Conservation (phyloP, 2,113 vertebrate genomes). For the Halcyon senegalensis region DNA sequence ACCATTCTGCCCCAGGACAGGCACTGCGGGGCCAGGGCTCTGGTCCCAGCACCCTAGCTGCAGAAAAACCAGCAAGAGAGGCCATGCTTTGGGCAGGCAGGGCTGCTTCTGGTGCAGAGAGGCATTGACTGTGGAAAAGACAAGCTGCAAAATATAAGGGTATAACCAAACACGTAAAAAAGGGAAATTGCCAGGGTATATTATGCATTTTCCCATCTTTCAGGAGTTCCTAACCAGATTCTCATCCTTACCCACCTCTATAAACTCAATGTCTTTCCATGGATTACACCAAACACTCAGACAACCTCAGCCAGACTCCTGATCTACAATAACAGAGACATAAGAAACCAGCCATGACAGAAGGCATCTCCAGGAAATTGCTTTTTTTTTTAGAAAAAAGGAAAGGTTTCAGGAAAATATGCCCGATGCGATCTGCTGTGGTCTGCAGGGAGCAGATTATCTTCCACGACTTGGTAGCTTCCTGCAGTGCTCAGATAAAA, state of each 20-base stretch:
- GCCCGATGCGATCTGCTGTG: background rate
- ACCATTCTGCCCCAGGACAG: no score
- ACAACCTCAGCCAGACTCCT: background rate
- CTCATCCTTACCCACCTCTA: background rate
- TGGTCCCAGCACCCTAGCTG: background rate
- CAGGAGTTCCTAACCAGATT: background rate
- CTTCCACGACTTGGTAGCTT: background rate
- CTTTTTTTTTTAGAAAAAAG: background rate
- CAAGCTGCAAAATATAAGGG: background rate
- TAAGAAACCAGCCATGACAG: background rate
- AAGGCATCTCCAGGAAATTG: background rate
- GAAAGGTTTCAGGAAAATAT: background rate
- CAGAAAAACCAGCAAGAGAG: accelerated
- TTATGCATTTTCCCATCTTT: background rate
- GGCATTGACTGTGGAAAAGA: background rate
- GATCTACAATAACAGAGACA: background rate
- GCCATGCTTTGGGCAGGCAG: background rate
- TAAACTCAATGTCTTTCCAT: accelerated
- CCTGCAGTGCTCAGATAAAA: background rate
- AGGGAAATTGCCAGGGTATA: background rate
- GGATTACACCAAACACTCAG: background rate
- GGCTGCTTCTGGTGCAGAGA: background rate
- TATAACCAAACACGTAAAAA: background rate
- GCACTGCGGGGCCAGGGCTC: background rate
- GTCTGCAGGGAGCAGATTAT: background rate